Base-by-base conservation (phyloP, 1,140 invertebrate genomes). In the Diorhabda sublineata region DNA sequence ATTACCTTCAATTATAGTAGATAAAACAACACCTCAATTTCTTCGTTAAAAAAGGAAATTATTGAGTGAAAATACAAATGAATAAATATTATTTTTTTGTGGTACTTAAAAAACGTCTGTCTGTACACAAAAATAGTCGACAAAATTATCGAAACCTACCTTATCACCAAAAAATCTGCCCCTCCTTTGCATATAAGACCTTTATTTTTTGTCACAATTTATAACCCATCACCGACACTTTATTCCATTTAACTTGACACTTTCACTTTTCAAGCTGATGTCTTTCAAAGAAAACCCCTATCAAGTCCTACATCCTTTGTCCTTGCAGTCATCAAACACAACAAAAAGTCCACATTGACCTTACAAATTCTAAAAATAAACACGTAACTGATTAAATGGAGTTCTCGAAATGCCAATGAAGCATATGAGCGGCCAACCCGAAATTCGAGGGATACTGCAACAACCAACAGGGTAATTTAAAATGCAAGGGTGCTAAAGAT, bases 401-500 rank as follows among this genome's bases (percentile, higher is more conserved):
- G 65, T 42, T 11, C 42, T 68, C 59, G 58, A 60, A 43, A 59
- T 43, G 9, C 60, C 63, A 73, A 73, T 71, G 70, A 73, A 66
- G 73, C 75, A 74, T 58, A 76, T 75, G 71, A 56, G 63, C 75
- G 69, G 73, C 76, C 77, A 77, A 79, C 75, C 70, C 72, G 71
- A 73, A 74, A 69, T 45, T 61, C 67, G 74, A 69, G 47, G 47
- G 47, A 52, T n/a, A 74, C 66, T 73, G 71, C 72, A 70, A 74
- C 72, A 72, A 52, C 47, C 47, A 52, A 52, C 47, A 52, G 68
- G 72, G 61, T 64, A 26, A 64, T 64, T 64, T 52, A 56, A 45
- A 11, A 45, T 45, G 45, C 42, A 47, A 57, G 65, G 65, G 65
- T 66, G 43, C 56, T 52, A 26, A 26, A 26, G 26, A 26, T 26